phyloP scores from a whole-genome alignment of 2,113 vertebrate genomes.

The Petroica traversi region DNA sequence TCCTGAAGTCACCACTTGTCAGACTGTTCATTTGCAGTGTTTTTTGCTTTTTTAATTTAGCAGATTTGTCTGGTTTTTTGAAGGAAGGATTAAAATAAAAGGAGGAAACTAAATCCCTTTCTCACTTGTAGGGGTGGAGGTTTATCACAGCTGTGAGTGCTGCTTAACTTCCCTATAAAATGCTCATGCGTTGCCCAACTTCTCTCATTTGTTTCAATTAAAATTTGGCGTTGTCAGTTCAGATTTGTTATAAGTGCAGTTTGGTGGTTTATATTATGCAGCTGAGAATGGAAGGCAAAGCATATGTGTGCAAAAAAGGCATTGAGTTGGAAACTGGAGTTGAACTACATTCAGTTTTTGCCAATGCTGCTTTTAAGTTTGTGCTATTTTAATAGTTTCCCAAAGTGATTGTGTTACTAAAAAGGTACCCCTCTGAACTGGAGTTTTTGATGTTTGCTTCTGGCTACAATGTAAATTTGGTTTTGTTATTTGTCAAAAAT shows the following conservation, averaged over 20 bases:
- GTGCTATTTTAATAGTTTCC: conserved; percentile 2
- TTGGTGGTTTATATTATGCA: neutral
- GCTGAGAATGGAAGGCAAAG: neutral
- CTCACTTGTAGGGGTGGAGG: neutral
- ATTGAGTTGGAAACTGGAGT: neutral
- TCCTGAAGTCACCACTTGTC: neutral
- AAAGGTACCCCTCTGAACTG: neutral
- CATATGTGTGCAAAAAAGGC: neutral
- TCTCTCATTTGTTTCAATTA: neutral
- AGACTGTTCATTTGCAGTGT: neutral
- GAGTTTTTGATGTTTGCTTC: conserved; percentile 6
- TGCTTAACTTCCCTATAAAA: neutral
- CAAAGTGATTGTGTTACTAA: neutral
- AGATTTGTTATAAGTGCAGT: neutral
- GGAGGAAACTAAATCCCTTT: neutral
- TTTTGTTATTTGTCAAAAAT: conserved; percentile 22
- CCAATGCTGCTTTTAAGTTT: neutral
- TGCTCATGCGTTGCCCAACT: neutral
- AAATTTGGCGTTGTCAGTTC: neutral
- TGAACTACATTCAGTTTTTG: neutral
- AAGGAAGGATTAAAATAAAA: conserved; percentile 21
- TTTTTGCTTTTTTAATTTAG: conserved; percentile 14
- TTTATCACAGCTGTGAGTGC: neutral
- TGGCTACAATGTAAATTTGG: neutral
- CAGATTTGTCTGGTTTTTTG: neutral